Conservation (phyloP, 1,140 invertebrate genomes). For the Philopotamus ludificatus region DNA sequence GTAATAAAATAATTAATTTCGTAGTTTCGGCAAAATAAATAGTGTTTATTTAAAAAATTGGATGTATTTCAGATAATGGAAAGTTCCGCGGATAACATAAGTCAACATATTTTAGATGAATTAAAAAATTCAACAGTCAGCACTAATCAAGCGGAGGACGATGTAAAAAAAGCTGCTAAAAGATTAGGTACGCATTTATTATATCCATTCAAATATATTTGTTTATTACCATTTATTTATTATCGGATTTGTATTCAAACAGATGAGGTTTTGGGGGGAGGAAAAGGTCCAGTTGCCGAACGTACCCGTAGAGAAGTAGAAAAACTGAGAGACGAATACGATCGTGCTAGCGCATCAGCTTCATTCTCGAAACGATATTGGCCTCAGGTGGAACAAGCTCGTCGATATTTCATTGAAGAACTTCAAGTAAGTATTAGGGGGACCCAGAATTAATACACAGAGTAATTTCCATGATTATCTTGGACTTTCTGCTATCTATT, state of each 20-base stretch:
- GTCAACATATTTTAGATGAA: conserved; percentile 31
- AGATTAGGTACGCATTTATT: conserved; percentile 28
- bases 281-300: conserved; percentile 5
- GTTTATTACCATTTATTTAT: not conserved
- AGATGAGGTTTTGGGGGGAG: conserved; percentile 23
- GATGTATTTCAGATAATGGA: conserved; percentile 38
- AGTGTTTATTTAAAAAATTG: conserved; percentile 12
- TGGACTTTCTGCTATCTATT: too few relatives aligned
- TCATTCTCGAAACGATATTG: conserved; percentile 29
- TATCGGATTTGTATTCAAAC: not conserved
- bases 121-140: conserved; percentile 19
- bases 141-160: conserved; percentile 24
- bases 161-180: conserved; percentile 23
- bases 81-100: conserved; percentile 26
- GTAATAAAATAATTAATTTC: conserved; percentile 27
- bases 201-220: not conserved
- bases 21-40: conserved; percentile 1
- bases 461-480: too few relatives aligned
- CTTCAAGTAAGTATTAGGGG: conserved; percentile 56
- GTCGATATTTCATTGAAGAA: conserved; percentile 70
- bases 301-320: conserved; percentile 14
- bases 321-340: conserved; percentile 9
- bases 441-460: too few relatives aligned
- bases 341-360: conserved; percentile 20
- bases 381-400: conserved; percentile 60